A percentile compares a stretch with the other conserved stretches of the same genome.
These are phyloP conservation scores for Xylota sylvarum DNA, from an alignment of 2,888 invertebrate genomes.

Conservation along the genomic window DNA sequence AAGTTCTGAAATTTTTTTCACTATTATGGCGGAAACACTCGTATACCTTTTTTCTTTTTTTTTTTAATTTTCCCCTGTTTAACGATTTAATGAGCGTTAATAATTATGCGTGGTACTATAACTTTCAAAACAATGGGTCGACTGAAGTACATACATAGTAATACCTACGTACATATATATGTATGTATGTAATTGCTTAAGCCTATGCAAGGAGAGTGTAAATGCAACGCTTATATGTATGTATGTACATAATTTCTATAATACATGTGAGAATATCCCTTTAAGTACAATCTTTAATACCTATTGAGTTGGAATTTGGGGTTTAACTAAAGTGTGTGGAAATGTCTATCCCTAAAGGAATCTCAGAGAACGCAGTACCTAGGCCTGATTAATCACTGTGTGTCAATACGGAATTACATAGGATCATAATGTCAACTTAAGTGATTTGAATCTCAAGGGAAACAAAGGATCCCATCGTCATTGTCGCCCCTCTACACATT, in stretches of 20 bases:
- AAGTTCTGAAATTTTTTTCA: constrained; percentile 28
- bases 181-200: neutral
- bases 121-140: constrained; percentile 11
- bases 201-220: neutral
- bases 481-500: constrained; percentile 6
- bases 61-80: constrained; percentile 11
- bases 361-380: constrained; percentile 1
- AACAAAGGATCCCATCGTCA: constrained; percentile 1
- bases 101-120: constrained; percentile 30
- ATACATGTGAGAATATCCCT: neutral
- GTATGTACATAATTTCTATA: no score
- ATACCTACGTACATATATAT: no score
- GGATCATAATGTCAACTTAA: constrained; percentile 35
- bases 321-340: neutral
- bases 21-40: neutral
- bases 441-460: constrained; percentile 48
- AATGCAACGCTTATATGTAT: neutral
- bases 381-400: constrained; percentile 38
- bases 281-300: neutral
- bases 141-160: constrained; percentile 5
- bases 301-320: neutral
- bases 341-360: neutral
- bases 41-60: constrained; percentile 14
- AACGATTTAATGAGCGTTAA: constrained; percentile 40
- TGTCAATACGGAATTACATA: neutral